These are phyloP conservation scores for Tipula helvola DNA, from an alignment of 2,888 invertebrate genomes.

Conservation along the genomic window DNA sequence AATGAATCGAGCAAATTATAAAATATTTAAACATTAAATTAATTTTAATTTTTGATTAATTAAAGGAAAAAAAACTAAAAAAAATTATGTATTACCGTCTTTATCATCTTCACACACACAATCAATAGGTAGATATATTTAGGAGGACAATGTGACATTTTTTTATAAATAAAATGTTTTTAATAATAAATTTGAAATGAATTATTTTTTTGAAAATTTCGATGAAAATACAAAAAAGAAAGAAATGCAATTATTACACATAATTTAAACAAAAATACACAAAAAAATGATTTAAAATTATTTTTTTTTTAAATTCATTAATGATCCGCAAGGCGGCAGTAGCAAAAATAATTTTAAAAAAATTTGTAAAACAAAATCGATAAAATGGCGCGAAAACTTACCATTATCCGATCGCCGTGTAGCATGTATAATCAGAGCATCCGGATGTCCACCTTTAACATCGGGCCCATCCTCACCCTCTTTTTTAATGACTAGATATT, in stretches of 20 bases:
- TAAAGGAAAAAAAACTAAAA: neutral
- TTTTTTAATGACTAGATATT: constrained; percentile 67
- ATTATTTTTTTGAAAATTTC: neutral
- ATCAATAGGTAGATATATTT: neutral
- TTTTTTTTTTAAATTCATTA: neutral
- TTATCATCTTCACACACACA: constrained; percentile 35
- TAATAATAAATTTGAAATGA: neutral
- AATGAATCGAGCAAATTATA: neutral
- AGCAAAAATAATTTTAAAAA: neutral
- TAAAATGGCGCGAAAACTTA: constrained; percentile 19
- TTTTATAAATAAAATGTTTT: neutral
- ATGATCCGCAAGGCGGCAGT: neutral
- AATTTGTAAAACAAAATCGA: neutral
- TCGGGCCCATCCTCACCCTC: constrained; percentile 78
- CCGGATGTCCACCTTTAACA: constrained; percentile 83
- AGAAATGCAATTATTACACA: neutral
- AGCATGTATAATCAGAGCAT: constrained; percentile 91
- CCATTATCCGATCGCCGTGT: constrained; percentile 43
- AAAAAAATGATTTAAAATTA: neutral
- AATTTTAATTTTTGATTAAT: neutral
- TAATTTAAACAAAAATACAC: neutral
- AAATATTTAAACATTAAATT: neutral
- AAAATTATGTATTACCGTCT: constrained; percentile 29
- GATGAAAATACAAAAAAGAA: neutral
- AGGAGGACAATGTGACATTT: constrained; percentile 4